These are phyloP conservation scores for Aphelocoma californica DNA, from an alignment of 2,797 vertebrate species.

Conservation along the genomic window DNA sequence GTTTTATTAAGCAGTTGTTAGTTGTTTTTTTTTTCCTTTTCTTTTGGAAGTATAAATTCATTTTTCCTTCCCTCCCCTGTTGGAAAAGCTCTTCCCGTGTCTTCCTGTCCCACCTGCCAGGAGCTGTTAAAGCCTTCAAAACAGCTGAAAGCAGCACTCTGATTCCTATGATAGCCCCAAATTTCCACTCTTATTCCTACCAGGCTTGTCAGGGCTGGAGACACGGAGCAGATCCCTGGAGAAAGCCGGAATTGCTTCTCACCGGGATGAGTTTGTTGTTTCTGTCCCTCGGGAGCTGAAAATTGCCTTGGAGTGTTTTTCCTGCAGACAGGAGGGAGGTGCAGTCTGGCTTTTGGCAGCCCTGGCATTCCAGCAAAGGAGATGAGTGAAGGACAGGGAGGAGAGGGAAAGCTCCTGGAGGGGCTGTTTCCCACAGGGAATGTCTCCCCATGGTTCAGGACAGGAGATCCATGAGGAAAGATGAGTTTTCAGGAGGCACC, in stretches of 20 bases:
- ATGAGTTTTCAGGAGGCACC: not conserved
- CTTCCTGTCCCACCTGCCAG: not conserved
- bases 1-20: not conserved
- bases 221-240: fast-evolving
- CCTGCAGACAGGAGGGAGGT: not conserved
- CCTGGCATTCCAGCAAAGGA: not conserved
- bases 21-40: not conserved
- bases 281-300: not conserved
- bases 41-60: not conserved
- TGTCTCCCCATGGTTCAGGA: fast-evolving
- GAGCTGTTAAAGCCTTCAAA: not conserved
- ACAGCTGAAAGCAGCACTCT: not conserved
- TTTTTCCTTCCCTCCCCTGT: not conserved
- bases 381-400: not conserved
- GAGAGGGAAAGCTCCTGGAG: not conserved
- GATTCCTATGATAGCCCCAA: not conserved
- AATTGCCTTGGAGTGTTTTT: not conserved
- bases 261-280: not conserved
- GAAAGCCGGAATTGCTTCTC: not conserved
- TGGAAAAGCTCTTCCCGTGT: not conserved
- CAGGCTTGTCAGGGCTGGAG: not conserved
- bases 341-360: not conserved
- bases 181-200: not conserved
- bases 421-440: not conserved
- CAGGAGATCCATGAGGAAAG: not conserved